Percentiles rank a stretch among this genome's conserved stretches.
These are phyloP conservation scores for Cephalopholis sonnerati DNA, from an alignment of 2,113 vertebrate species.

Conservation along the genomic window DNA sequence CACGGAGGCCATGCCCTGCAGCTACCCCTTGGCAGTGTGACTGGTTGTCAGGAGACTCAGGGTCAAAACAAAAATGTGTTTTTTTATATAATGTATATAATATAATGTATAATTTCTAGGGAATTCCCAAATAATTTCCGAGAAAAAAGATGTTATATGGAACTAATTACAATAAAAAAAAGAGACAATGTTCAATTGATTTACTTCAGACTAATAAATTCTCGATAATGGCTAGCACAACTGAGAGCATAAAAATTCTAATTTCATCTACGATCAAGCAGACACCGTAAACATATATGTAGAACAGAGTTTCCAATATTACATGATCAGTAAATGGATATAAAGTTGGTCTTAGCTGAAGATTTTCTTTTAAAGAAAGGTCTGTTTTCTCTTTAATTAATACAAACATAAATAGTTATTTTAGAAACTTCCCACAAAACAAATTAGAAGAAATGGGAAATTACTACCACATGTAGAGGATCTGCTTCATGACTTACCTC, in stretches of 20 bases:
- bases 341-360: not conserved
- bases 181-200: not conserved
- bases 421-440: not conserved
- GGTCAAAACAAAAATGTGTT: not conserved
- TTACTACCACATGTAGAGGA: too few relatives aligned
- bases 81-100: not conserved
- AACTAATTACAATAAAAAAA: not conserved
- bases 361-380: not conserved
- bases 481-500: slow-evolving; percentile 81
- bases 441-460: not conserved
- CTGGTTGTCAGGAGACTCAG: not conserved
- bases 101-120: not conserved
- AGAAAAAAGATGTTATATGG: not conserved
- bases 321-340: not conserved
- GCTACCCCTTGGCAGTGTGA: too few relatives aligned
- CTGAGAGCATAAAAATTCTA: too few relatives aligned
- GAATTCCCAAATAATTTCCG: not conserved
- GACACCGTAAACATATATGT: not conserved
- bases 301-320: not conserved
- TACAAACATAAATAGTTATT: not conserved
- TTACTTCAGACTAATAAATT: not conserved
- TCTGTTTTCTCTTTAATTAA: not conserved
- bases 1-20: too few relatives aligned
- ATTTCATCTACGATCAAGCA: too few relatives aligned
- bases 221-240: too few relatives aligned